Base-by-base conservation (phyloP, 2,797 vertebrate genomes). In the Cichlasoma orientale region DNA sequence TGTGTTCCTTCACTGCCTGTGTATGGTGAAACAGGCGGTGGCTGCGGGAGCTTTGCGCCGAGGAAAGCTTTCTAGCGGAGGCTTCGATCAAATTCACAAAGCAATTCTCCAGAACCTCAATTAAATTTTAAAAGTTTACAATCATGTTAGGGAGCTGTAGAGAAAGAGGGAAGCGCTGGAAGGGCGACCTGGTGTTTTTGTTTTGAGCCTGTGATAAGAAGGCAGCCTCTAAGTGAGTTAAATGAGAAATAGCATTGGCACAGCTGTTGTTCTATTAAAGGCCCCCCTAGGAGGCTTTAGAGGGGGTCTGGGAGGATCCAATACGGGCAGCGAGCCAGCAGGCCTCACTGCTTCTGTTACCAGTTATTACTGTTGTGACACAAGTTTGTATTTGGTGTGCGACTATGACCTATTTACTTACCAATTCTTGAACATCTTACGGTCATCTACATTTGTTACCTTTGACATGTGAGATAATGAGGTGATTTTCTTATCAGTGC, bases 251-350 rank as follows among this genome's bases (percentile, higher is more conserved):
- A 89, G 87, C 90, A 29, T 89, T 66, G 52, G 90, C 93, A 90
- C 93, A 94, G 94, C 94, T 94, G 93, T 93, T 90, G 92, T 92
- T 94, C 90, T 90, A 93, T 91, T 93, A 92, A 90, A 88, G 50
- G 27, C 83, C 90, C 92, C 90, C 91, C 6, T 41, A 89, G 91
- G 92, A 89, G 82, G 79, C 78, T 87, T 91, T 76, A 72, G 79
- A 84, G 79, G 82, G 57, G 90, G 90, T 90, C 88, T 58, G 38
- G 80, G 85, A 85, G 80, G 87, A 90, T 85, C 77, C 14, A 27
- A 82, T 80, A 56, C 14, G 6, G 90, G 89, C 86, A 72, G 38
- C 14, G 56, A 78, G 90, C 92, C 92, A 92, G 74, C 79, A 74
- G 74, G 81, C 74, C 73, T 83, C 61, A 14, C 41, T 50, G 58